phyloP scores from a whole-genome alignment of 2,113 vertebrate genomes.

The Upupa epops region DNA sequence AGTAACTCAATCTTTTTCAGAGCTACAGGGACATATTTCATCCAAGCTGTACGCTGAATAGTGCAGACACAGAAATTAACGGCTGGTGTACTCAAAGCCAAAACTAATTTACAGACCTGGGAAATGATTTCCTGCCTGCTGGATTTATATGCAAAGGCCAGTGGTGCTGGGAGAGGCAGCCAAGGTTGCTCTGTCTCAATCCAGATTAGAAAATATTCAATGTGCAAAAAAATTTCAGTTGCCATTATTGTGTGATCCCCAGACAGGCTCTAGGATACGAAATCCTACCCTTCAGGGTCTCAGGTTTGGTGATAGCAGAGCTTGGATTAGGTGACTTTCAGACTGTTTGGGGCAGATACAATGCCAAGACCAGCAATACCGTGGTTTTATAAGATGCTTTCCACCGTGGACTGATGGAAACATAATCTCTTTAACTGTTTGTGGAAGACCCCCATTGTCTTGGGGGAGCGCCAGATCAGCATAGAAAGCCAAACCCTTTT shows the following conservation, averaged over 20 bases:
- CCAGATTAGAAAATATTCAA: not conserved
- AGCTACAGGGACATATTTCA: conserved; percentile 1
- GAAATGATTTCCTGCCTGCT: conserved; percentile 50
- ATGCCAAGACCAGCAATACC: not conserved
- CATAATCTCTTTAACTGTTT: not conserved
- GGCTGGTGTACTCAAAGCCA: not conserved
- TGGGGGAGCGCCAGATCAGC: not conserved
- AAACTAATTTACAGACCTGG: conserved; percentile 25
- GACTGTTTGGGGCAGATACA: not conserved
- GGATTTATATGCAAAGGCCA: conserved; percentile 31
- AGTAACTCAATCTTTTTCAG: conserved; percentile 26
- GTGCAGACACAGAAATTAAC: conserved; percentile 20
- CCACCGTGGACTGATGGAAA: not conserved
- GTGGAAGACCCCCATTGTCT: not conserved
- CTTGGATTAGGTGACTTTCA: not conserved
- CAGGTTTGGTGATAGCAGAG: not conserved
- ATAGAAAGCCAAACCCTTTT: not conserved
- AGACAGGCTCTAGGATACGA: not conserved
- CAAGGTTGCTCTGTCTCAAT: not conserved
- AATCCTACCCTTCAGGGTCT: not conserved
- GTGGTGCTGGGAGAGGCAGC: not conserved
- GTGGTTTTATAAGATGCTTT: not conserved
- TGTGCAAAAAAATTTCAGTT: not conserved
- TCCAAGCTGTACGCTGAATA: conserved; percentile 6
- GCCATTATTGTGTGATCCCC: not conserved